Base-by-base conservation (phyloP, 2,888 invertebrate species). In the Cremastobaeus sp. region DNA sequence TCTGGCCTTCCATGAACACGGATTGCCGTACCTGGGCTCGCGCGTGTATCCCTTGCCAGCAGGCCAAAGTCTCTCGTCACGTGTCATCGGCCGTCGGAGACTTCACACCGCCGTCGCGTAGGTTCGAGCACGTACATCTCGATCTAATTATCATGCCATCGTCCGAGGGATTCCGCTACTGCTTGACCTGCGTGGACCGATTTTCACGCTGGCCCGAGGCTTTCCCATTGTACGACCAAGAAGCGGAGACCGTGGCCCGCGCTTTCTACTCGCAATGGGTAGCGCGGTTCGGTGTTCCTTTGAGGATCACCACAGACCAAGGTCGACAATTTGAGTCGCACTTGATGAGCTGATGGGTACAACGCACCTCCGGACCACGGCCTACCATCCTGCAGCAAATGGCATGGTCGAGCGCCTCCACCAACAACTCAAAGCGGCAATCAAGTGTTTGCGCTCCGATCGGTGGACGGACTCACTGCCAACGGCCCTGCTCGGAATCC, bases 81-180 rank as follows among this genome's bases (percentile, higher is more conserved):
- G 15, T 5, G 12, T 3, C 12, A 14, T 14, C 5, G 11, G 5
- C 12, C 3, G 14, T 15, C 3, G 9, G 11, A 14, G 3, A 37
- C 12, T 37, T 37, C 15, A 11, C 12, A 4, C 9, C 15, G 5
- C 15, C 37, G 5, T 12, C 76, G 32, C 59, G 37, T 1, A 76
- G 87, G 15, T 88, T 89, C 74, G 70, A 78, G 1, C 86, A 88
- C 60, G 78, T 88, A 4, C 88, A 89, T 76, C 79, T 89, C 2
- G 88, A 89, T 76, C 76, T 89, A 3, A 82, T 89, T 0, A 87
- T 88, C 1, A 68, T 88, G 9, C 85, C 87, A 12, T 5, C 64
- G 1, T 77, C 79, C 0, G 25, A 76, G 5, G 84, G 81, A 6
- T 81, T 71, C 59, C 66, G 74, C 1, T 88, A 87, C 57, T 77